Base-by-base conservation (phyloP, 2,888 invertebrate species). In the Drosophila setosimentum region DNA sequence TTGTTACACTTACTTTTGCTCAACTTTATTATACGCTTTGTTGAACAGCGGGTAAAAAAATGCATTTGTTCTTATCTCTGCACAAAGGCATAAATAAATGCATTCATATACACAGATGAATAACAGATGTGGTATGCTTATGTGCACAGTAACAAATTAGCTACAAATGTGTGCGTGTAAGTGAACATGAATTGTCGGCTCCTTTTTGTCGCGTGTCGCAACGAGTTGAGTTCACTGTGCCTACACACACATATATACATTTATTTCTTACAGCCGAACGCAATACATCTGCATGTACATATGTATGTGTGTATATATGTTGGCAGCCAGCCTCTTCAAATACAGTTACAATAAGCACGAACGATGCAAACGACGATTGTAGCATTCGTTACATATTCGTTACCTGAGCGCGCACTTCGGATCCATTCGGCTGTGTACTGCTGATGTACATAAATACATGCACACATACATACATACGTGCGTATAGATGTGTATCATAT, bases 401-500 rank as follows among this genome's bases (percentile, higher is more conserved):
- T 45, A 24, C 45, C 45, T 49, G 27, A 29, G 27, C 49, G 49
- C 49, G 49, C 49, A 11, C 49, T 49, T 27, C 18, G 49, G 27
- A 29, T 24, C 24, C 49, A 29, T 18, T 50, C 18, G 50, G n/a
- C 6, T 50, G 18, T 50, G 11, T n/a, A 11, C 50, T 30, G 7
- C 50, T 50, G 50, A 50, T 58, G 42, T 58, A 58, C 11, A 40
- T 55, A 18, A n/a, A 55, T 27, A 35, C 24, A 35, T 30, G 5
- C 7, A 37, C 18, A 3, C 24, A 7, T 21, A 33, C 21, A 55
- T 33, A 24, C 5, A 54, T 42, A 51, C 10, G 13, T 7, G 29
- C n/a, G 29, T 16, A 62, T 29, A 51, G 16, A 29, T 53, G 67
- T 33, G 24, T 59, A 48, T 32, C 59, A 65, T 63, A 68, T 73